Conservation (phyloP, 2,888 invertebrate species). For the Drosophila putrida region DNA sequence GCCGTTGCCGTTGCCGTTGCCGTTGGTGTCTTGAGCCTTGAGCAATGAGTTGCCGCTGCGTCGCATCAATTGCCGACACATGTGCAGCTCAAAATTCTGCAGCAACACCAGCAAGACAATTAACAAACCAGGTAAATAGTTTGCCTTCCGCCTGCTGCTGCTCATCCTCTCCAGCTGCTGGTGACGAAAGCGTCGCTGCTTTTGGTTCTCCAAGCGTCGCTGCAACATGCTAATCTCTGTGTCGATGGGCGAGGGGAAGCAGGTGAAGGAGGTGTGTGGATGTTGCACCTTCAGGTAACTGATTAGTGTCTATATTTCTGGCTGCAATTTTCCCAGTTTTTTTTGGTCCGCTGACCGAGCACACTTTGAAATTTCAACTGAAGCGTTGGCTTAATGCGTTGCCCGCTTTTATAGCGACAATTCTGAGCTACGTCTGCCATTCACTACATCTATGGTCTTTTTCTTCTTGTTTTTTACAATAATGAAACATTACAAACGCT, state of each 20-base stretch:
- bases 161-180: constrained; percentile 28
- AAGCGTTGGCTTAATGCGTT: constrained; percentile 59
- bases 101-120: constrained; percentile 70
- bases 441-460: constrained; percentile 23
- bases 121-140: constrained; percentile 66
- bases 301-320: constrained; percentile 33
- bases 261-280: neutral
- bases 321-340: constrained; percentile 37
- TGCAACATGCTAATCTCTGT: constrained; percentile 24
- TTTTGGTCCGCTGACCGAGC: constrained; percentile 28
- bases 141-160: constrained; percentile 15
- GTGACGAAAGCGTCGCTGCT: constrained; percentile 29
- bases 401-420: constrained; percentile 70
- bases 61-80: constrained; percentile 69
- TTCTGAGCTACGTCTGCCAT: constrained; percentile 6
- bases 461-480: constrained; percentile 60
- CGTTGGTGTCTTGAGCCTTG: constrained; percentile 13
- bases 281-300: constrained; percentile 22
- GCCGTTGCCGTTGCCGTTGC: neutral
- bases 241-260: neutral
- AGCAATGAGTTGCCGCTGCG: constrained; percentile 15
- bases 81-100: constrained; percentile 71
- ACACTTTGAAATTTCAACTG: constrained; percentile 75
- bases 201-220: constrained; percentile 17
- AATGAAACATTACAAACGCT: constrained; percentile 80